These are phyloP conservation scores for Rhegmatorhina hoffmannsi DNA, from an alignment of 2,113 vertebrate species.

Conservation along the genomic window DNA sequence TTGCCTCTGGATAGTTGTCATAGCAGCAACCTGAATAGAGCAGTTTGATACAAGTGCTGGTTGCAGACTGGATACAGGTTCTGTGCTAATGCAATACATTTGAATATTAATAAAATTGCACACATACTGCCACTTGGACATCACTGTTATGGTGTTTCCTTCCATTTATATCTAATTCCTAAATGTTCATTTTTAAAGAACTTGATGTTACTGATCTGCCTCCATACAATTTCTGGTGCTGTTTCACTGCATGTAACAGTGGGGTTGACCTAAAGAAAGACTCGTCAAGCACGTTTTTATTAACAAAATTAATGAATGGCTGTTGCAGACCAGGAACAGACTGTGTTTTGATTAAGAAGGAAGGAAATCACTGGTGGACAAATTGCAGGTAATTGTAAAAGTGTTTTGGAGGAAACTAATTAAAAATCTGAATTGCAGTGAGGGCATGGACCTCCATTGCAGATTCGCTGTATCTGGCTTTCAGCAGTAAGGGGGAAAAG, in stretches of 20 bases:
- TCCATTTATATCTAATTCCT: neutral
- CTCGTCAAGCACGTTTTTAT: constrained; percentile 11
- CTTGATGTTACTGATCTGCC: neutral
- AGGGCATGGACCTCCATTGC: neutral
- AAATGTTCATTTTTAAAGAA: neutral
- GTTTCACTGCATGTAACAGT: neutral
- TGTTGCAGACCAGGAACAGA: neutral
- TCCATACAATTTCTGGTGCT: neutral
- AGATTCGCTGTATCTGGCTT: neutral
- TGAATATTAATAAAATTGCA: constrained; percentile 20
- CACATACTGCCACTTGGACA: neutral
- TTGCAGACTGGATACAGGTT: neutral
- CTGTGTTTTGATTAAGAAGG: constrained; percentile 10
- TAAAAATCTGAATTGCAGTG: neutral
- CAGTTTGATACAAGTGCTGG: constrained; percentile 17
- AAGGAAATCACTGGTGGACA: constrained; percentile 16
- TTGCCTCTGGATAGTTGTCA: constrained; percentile 79
- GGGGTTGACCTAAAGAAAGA: neutral
- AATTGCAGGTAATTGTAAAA: constrained; percentile 32
- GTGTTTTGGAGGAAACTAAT: constrained; percentile 5
- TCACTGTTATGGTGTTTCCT: neutral
- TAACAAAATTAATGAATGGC: neutral
- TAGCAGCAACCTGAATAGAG: constrained; percentile 74
- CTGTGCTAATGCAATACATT: neutral
- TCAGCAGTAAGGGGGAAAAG: neutral